Evolutionary conservation across 1,140 invertebrate species (phyloP), one percentile per base, ranked within the genome.

Genomic region (Cephus cinctus): DNA sequence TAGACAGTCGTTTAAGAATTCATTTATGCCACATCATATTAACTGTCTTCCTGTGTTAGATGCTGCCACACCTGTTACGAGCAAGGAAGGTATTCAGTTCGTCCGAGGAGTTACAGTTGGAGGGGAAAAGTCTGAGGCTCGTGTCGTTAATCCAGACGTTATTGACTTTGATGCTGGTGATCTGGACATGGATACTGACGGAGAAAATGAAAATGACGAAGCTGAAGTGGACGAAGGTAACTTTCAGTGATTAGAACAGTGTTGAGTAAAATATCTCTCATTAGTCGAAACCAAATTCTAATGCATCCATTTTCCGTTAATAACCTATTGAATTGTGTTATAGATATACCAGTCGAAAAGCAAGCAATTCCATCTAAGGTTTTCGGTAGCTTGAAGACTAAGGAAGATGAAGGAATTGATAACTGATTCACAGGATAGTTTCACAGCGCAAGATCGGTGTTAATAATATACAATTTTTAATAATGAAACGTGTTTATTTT

Each of bases 81-180:
- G n/a, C n/a, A n/a, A 79, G 21, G 83, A 83, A 18, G 86, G 86
- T 62, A 92, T 94, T 59, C 79, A 87, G 71, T 94, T 93, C 79
- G 87, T 93, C 27, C 81, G 89, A 55, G 92, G 92, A 51, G 88
- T 87, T 73, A 94, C 87, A n/a, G 88, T 87, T 77, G 87, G 88
- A 19, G 86, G 90, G 57, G 81, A 82, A 47, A 83, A 80, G 43
- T 78, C 83, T 54, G 81, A 85, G 57, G 77, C 76, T 2, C 75
- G 79, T 54, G 85, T 92, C 1, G 80, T 85, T 23, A 97, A 98
- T 84, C 94, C 94, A 12, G 94, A 96, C 78, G 94, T 97, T 78
- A 96, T 98, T 68, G 82, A 94, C 65, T 89, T 97, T 67, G 90
- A 88, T 65, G 84, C 86, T 67, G n/a, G n/a, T n/a, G n/a, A n/a